These are phyloP conservation scores for Dipus sagitta DNA, from an alignment of 2,797 vertebrate species.

Conservation along the genomic window DNA sequence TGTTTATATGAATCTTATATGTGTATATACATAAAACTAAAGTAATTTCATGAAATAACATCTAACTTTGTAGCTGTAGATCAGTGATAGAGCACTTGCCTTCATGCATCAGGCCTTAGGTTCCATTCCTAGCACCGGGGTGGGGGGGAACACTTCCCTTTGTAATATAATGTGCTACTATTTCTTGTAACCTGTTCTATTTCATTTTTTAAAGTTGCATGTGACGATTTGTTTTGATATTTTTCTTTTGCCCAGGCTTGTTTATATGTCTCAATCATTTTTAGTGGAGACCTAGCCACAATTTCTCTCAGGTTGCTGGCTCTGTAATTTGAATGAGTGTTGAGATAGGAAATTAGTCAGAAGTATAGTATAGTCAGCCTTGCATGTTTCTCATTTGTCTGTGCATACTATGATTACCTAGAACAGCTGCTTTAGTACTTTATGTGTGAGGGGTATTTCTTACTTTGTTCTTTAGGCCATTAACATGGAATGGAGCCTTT, in stretches of 20 bases:
- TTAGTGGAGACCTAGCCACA: constrained; percentile 19
- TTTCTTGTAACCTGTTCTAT: neutral
- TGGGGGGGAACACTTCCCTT: neutral
- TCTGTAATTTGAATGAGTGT: constrained; percentile 1
- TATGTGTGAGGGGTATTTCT: neutral
- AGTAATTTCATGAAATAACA: neutral
- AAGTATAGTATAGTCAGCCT: neutral
- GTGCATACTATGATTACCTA: neutral
- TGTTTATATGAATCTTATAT: constrained; percentile 25
- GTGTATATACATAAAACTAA: neutral
- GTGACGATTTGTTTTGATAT: neutral
- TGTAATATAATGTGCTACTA: neutral
- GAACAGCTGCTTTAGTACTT: neutral
- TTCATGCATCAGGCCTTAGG: too few species aligned
- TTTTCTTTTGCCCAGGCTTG: constrained; percentile 41
- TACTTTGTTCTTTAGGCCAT: neutral
- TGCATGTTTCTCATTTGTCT: neutral
- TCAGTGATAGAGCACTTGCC: neutral
- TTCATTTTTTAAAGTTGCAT: neutral
- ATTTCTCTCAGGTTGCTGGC: constrained; percentile 19
- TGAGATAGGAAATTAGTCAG: constrained; percentile 37
- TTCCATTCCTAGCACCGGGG: neutral
- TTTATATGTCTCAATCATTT: constrained; percentile 46
- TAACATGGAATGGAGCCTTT: constrained; percentile 40
- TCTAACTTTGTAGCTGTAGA: neutral